Evolutionary conservation across 2,113 vertebrate genomes (phyloP).

Genomic region (Pangasianodon gigas): DNA sequence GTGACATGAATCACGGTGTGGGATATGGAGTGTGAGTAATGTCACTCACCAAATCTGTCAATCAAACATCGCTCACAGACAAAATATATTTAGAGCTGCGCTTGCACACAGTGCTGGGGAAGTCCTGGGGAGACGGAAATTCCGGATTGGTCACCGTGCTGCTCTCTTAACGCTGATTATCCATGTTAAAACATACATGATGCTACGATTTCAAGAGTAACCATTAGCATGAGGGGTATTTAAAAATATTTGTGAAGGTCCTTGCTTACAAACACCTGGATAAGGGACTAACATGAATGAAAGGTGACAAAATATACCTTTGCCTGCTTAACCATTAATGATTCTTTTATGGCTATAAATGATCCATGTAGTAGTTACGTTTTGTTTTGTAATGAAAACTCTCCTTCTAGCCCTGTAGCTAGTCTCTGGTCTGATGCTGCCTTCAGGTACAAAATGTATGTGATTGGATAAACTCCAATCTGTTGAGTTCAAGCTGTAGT

Average conservation of each 20-base stretch:
- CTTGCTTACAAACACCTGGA: neutral
- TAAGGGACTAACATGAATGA: neutral
- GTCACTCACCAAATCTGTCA: slow-evolving; percentile 44
- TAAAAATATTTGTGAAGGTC: neutral
- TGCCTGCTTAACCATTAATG: neutral
- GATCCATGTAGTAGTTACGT: neutral
- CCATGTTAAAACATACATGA: neutral
- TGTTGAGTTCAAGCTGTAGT: neutral
- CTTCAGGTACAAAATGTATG: neutral
- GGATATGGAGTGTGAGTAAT: slow-evolving; percentile 54
- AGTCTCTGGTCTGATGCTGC: neutral
- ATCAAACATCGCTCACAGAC: slow-evolving; percentile 43
- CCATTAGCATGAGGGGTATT: neutral
- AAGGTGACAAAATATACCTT: neutral
- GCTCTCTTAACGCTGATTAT: slow-evolving; percentile 18
- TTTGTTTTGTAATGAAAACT: neutral
- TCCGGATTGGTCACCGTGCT: neutral
- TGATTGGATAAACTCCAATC: neutral
- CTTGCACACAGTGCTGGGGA: neutral
- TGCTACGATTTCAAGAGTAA: neutral
- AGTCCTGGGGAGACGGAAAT: neutral
- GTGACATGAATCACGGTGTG: slow-evolving; percentile 49
- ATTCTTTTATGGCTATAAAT: neutral
- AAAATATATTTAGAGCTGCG: slow-evolving; percentile 36
- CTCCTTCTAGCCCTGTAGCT: neutral